These are phyloP conservation scores for Drosophila multiciliata DNA, from an alignment of 2,888 invertebrate genomes.

Conservation along the genomic window DNA sequence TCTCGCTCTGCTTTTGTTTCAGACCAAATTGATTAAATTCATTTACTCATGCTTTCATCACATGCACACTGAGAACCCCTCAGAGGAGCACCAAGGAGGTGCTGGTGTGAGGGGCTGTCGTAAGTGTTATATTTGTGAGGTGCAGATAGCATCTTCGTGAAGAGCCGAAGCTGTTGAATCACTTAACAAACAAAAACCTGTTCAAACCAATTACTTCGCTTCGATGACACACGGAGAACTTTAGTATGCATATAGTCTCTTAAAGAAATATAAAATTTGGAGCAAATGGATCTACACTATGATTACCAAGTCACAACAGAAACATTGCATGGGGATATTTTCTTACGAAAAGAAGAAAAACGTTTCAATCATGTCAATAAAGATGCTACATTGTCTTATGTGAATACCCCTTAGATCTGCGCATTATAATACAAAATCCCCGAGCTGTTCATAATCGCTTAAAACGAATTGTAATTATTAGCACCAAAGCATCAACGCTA, in stretches of 20 bases:
- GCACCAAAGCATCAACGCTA: constrained; percentile 41
- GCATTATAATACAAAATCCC: constrained; percentile 33
- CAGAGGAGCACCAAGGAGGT: neutral
- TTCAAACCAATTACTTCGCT: constrained; percentile 15
- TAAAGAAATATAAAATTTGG: neutral
- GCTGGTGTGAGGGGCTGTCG: neutral
- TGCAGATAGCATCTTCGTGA: constrained; percentile 21
- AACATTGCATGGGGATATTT: constrained; percentile 1
- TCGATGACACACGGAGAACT: constrained; percentile 3
- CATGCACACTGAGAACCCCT: constrained; percentile 18
- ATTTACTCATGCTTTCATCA: constrained; percentile 54
- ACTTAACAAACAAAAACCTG: constrained; percentile 30
- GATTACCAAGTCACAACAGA: neutral
- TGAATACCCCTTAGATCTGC: constrained; percentile 27
- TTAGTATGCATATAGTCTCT: neutral
- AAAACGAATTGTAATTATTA: constrained; percentile 32
- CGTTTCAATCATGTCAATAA: constrained; percentile 12
- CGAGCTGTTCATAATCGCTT: constrained; percentile 12
- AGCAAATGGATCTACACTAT: neutral
- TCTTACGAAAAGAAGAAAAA: neutral
- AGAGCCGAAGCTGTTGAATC: constrained; percentile 23
- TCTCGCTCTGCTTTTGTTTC: constrained; percentile 51
- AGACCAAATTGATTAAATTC: constrained; percentile 56
- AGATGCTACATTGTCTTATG: constrained; percentile 20
- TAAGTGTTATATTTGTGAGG: constrained; percentile 31